Conservation (phyloP, 2,888 invertebrate genomes). For the Cryptus armator region DNA sequence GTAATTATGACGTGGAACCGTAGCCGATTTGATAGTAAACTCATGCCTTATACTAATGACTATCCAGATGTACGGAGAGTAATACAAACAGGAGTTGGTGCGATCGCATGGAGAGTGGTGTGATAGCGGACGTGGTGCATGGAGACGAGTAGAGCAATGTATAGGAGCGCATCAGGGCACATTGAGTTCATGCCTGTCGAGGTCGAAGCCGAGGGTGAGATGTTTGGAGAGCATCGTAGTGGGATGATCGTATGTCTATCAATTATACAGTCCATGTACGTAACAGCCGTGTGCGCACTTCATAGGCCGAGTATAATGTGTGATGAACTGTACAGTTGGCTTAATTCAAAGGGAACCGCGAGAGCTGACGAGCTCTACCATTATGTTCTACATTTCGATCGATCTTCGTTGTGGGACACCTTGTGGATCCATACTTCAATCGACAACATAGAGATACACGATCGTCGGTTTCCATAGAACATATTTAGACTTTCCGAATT, state of each 20-base stretch:
- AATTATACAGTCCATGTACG: constrained; percentile 70
- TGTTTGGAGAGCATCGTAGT: constrained; percentile 65
- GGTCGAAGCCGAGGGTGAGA: constrained; percentile 60
- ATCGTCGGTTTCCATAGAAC: background rate
- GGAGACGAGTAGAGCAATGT: constrained; percentile 39
- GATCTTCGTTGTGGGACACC: constrained; percentile 1
- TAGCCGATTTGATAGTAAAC: constrained; percentile 59
- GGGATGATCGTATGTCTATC: constrained; percentile 70
- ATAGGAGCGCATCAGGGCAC: constrained; percentile 57
- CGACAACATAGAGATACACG: background rate
- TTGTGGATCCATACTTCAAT: constrained; percentile 4
- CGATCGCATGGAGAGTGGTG: constrained; percentile 14
- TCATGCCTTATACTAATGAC: constrained; percentile 59
- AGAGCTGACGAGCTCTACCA: background rate
- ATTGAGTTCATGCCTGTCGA: constrained; percentile 57
- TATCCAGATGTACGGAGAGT: constrained; percentile 37
- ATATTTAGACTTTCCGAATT: background rate
- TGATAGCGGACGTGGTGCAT: constrained; percentile 49
- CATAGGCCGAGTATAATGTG: constrained; percentile 48
- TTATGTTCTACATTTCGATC: constrained; percentile 17
- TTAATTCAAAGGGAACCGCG: constrained; percentile 47
- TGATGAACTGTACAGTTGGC: constrained; percentile 50
- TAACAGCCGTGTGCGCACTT: constrained; percentile 57
- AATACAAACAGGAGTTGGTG: constrained; percentile 19
- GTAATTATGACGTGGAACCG: constrained; percentile 46